A percentile compares a stretch with the other conserved stretches of the same genome.
Conservation (phyloP, 2,888 invertebrate species). For the Oligia fasciuncula region DNA sequence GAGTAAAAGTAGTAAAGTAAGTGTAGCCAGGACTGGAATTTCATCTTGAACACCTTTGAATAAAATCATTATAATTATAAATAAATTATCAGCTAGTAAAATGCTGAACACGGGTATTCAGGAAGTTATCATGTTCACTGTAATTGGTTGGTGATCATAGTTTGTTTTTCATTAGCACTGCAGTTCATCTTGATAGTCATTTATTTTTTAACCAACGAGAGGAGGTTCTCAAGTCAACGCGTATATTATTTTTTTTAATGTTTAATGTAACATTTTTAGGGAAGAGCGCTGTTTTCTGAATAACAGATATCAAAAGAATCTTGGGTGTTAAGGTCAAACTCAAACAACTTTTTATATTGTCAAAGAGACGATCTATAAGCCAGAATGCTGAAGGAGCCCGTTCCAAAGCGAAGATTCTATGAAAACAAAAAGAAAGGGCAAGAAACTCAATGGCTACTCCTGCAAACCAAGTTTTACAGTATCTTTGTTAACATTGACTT, state of each 20-base stretch:
- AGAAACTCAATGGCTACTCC: not conserved
- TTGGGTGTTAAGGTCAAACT: not conserved
- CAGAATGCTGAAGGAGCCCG: not conserved
- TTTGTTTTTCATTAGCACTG: not conserved
- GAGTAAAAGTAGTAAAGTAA: not conserved
- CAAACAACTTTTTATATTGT: not conserved
- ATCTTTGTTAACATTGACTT: not conserved
- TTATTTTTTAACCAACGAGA: no score
- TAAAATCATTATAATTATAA: constrained; percentile 13
- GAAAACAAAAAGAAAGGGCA: not conserved
- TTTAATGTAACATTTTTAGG: not conserved
- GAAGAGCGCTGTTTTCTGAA: not conserved
- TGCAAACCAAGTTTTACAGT: not conserved
- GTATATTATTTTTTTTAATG: no score
- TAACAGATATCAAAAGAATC: not conserved
- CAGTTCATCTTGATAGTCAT: not conserved
- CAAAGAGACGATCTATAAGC: not conserved
- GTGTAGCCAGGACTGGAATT: constrained; percentile 10
- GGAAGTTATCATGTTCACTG: not conserved
- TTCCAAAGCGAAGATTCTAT: not conserved
- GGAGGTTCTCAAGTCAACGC: no score
- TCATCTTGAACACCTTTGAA: constrained; percentile 21
- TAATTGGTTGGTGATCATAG: not conserved
- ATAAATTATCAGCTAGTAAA: constrained; percentile 7
- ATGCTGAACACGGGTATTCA: not conserved